Conservation (phyloP, 37 sponge, comb jelly and placozoan genomes). For the Theonella swinhoei region DNA sequence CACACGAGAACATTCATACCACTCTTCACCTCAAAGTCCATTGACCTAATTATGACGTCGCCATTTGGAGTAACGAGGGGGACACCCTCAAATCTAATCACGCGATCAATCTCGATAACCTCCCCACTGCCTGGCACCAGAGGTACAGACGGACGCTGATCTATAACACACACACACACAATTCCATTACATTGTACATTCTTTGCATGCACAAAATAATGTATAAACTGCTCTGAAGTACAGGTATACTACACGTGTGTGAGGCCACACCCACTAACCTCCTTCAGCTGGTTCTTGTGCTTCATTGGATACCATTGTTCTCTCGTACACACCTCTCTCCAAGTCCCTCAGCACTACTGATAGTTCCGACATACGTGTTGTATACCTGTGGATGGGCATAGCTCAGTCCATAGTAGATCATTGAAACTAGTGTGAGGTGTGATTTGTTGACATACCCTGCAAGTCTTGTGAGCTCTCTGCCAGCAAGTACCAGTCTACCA, state of each 20-base stretch:
- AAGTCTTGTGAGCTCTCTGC: constrained; percentile 86
- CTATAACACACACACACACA: too few relatives aligned
- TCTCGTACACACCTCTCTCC: constrained; percentile 77
- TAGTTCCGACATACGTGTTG: constrained; percentile 82
- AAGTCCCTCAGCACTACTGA: constrained; percentile 79
- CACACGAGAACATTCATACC: constrained; percentile 93
- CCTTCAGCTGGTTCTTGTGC: not conserved
- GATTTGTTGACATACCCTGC: constrained; percentile 69
- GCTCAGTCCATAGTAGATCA: not conserved
- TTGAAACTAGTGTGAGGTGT: not conserved
- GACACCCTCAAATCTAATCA: constrained; percentile 92
- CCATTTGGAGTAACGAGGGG: constrained; percentile 96
- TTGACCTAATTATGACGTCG: constrained; percentile 78
- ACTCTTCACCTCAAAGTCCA: constrained; percentile 91
- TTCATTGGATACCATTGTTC: constrained; percentile 84
- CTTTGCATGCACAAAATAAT: too few relatives aligned
- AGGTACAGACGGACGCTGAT: constrained; percentile 44
- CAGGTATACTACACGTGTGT: too few relatives aligned
- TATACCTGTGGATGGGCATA: constrained; percentile 51
- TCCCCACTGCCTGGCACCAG: constrained; percentile 89
- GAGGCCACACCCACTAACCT: too few relatives aligned
- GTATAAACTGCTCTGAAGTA: too few relatives aligned
- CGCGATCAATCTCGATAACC: constrained; percentile 64
- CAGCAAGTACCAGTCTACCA: constrained; percentile 91
- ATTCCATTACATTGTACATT: too few relatives aligned